Evolutionary conservation across 2,113 vertebrate genomes (phyloP), one percentile per base, ranked within the genome.

Genomic region (Thymallus thymallus): DNA sequence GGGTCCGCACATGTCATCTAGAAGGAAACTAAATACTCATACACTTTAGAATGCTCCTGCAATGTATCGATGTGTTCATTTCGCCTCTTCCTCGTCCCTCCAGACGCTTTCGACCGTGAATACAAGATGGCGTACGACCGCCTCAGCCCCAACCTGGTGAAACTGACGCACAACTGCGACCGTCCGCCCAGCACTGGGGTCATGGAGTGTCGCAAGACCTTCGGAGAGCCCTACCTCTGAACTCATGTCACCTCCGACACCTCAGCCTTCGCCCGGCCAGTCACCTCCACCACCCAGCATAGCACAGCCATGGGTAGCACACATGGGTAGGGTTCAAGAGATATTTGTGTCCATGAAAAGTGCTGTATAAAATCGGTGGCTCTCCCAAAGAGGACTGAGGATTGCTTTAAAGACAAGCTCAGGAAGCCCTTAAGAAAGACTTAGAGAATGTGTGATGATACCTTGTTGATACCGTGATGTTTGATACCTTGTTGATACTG

Each of bases 91-190:
- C 18, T 75, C 46, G 14, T 29, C 6, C 24, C 80, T 64, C 48
- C 91, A 99, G 97, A 99, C 87, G 96, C 94, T 64, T 99, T 99
- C 76, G 98, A 99, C 81, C 95, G 97, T 1, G 97, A 98, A 80
- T 99, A 99, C 91, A 99, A 98, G 91, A 88, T 93, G 91, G 98
- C 97, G 2, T 98, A 97, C 0, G 96, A 98, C 63, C 97, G 96
- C 26, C 94, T 99, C 14, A 92, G 92, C 0, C 95, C 96, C 0
- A 93, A 72, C 80, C 95, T 98, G 80, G 95, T 97, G 86, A 99
- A 98, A 89, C 94, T 93, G 74, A 98, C 95, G n/a, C 95, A 96
- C 16, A 98, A 97, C 82, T 98, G 96, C 46, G 98, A 99, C 69
- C 93, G 96, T 5, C 97, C 98, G 0, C 97, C 98, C 1, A 96